A percentile compares a stretch with the other conserved stretches of the same genome.
Conservation (phyloP, 2,888 invertebrate species). For the Hartigia nigra region DNA sequence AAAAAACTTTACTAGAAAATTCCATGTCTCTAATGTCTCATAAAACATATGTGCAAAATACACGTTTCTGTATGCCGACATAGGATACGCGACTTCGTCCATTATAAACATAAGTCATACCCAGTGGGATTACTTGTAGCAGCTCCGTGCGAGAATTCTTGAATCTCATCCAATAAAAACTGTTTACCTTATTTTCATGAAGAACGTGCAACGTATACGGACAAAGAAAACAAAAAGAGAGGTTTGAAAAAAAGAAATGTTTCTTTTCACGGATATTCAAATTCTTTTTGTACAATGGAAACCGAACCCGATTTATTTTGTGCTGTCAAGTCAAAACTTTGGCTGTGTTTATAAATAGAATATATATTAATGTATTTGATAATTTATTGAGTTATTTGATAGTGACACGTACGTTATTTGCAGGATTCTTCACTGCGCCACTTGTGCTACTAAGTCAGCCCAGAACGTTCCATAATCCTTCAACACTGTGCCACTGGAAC, state of each 20-base stretch:
- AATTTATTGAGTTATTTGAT: neutral
- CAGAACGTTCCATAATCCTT: slow-evolving; percentile 82
- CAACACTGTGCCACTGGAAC: slow-evolving; percentile 79
- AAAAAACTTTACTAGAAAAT: neutral
- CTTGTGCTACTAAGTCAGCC: slow-evolving; percentile 67
- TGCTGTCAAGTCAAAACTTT: neutral
- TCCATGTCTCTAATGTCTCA: neutral
- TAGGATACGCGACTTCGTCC: neutral
- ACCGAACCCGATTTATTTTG: neutral
- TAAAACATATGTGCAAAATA: neutral
- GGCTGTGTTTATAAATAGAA: neutral
- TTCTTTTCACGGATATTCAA: neutral
- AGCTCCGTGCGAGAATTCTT: neutral
- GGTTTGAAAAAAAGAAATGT: too few species aligned
- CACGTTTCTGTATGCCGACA: neutral
- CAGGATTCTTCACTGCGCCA: slow-evolving; percentile 10
- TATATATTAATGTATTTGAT: neutral
- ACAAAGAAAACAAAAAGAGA: too few species aligned
- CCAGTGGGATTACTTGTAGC: neutral
- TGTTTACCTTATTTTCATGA: neutral
- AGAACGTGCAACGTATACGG: neutral
- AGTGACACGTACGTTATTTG: neutral
- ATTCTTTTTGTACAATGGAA: neutral
- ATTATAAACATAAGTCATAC: neutral
- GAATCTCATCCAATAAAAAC: neutral